Percentiles rank a stretch among this genome's conserved stretches.
phyloP scores from a whole-genome alignment of 2,888 invertebrate species.

The Biston betularia region DNA sequence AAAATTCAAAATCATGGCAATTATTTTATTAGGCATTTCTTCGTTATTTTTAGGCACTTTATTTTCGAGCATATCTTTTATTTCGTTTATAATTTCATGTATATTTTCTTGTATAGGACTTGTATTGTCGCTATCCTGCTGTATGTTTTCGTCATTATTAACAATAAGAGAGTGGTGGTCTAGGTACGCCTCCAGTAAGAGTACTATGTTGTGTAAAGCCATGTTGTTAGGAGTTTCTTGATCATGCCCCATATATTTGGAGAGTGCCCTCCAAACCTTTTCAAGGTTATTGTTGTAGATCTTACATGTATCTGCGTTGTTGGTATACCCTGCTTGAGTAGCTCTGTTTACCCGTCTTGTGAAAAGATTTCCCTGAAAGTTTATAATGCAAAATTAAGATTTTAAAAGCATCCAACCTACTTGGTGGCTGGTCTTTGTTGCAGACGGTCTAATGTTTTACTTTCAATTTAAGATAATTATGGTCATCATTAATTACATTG shows the following conservation, averaged over 20 bases:
- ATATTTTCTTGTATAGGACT: background rate
- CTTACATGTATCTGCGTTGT: constrained; percentile 3
- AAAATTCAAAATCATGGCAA: background rate
- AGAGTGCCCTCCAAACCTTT: background rate
- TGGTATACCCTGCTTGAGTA: constrained; percentile 9
- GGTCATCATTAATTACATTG: too few relatives aligned
- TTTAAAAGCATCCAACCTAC: background rate
- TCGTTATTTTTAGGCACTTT: background rate
- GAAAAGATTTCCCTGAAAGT: constrained; percentile 9
- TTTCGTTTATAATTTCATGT: background rate
- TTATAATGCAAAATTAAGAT: background rate
- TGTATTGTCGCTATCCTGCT: background rate
- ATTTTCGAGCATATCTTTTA: background rate
- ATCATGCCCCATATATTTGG: background rate
- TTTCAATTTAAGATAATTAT: too few relatives aligned
- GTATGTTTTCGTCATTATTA: background rate
- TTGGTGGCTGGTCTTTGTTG: too few relatives aligned
- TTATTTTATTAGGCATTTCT: background rate
- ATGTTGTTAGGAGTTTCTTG: background rate
- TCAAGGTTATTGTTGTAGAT: constrained; percentile 8
- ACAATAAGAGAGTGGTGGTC: constrained; percentile 5
- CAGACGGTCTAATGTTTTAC: too few relatives aligned
- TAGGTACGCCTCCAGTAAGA: constrained; percentile 5
- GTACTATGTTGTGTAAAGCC: constrained; percentile 9
- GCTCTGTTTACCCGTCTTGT: background rate